phyloP scores from a whole-genome alignment of 1,140 invertebrate genomes.

The Lethocerus indicus region DNA sequence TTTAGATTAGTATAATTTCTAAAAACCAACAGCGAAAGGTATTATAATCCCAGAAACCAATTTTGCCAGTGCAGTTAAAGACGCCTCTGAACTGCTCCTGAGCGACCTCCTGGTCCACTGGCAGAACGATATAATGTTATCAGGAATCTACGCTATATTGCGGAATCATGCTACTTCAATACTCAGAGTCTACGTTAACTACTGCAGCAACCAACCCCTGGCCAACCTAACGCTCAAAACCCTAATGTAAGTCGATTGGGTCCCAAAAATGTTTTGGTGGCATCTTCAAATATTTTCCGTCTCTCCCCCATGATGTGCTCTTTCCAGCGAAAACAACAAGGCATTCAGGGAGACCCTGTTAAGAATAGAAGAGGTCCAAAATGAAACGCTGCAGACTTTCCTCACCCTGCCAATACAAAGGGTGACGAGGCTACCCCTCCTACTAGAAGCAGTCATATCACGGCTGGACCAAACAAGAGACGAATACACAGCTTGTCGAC shows the following conservation, averaged over 20 bases:
- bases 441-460: slow-evolving; percentile 5
- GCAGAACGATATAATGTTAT: slow-evolving; percentile 67
- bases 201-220: slow-evolving; percentile 79
- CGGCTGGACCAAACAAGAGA: background rate
- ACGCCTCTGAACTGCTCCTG: slow-evolving; percentile 62
- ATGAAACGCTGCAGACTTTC: slow-evolving; percentile 9
- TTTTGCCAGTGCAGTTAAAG: slow-evolving; percentile 46
- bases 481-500: background rate
- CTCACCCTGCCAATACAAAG: slow-evolving; percentile 10
- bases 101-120: slow-evolving; percentile 73
- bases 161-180: slow-evolving; percentile 58
- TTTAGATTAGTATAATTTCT: no score
- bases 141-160: slow-evolving; percentile 65
- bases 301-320: no score
- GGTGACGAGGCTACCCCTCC: slow-evolving; percentile 11
- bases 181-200: slow-evolving; percentile 72
- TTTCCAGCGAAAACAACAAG: background rate
- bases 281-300: no score
- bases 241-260: slow-evolving; percentile 47
- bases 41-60: no score
- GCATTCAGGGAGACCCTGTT: background rate
- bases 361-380: background rate
- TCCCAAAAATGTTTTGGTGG: no score
- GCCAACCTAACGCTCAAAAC: slow-evolving; percentile 61
- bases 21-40: no score